A percentile compares a stretch with the other conserved stretches of the same genome.
phyloP scores from a whole-genome alignment of 2,797 vertebrate genomes.

The Crax fasciolata region DNA sequence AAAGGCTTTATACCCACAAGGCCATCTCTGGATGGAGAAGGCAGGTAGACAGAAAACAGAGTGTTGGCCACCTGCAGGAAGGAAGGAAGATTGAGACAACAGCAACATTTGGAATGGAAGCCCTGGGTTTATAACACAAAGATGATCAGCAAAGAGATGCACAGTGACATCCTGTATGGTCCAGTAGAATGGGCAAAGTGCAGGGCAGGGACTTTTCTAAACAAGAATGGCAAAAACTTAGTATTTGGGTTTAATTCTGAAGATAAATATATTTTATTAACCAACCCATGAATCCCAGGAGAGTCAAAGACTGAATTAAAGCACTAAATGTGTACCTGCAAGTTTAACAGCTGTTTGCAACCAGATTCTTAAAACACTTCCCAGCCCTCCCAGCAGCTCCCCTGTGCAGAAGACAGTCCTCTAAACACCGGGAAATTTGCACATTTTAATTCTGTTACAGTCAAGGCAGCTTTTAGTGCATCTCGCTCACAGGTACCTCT shows the following conservation, averaged over 20 bases:
- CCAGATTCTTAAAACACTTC: not conserved
- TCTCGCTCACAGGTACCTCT: not conserved
- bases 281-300: not conserved
- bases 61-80: not conserved
- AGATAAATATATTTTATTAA: constrained; percentile 6
- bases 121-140: not conserved
- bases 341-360: not conserved
- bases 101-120: not conserved
- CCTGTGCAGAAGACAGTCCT: not conserved
- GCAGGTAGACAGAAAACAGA: not conserved
- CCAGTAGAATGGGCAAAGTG: accelerated
- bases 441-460: constrained; percentile 13
- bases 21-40: constrained; percentile 10
- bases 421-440: not conserved
- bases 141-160: not conserved
- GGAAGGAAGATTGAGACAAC: not conserved
- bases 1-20: constrained; percentile 23
- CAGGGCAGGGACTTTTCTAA: not conserved
- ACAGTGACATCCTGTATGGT: accelerated
- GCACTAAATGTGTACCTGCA: not conserved
- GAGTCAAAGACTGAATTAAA: constrained; percentile 21
- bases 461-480: not conserved
- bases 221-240: not conserved
- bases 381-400: not conserved
- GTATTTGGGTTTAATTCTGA: not conserved